Evolutionary conservation across 2,113 vertebrate species (phyloP).

Genomic region (Passer domesticus): DNA sequence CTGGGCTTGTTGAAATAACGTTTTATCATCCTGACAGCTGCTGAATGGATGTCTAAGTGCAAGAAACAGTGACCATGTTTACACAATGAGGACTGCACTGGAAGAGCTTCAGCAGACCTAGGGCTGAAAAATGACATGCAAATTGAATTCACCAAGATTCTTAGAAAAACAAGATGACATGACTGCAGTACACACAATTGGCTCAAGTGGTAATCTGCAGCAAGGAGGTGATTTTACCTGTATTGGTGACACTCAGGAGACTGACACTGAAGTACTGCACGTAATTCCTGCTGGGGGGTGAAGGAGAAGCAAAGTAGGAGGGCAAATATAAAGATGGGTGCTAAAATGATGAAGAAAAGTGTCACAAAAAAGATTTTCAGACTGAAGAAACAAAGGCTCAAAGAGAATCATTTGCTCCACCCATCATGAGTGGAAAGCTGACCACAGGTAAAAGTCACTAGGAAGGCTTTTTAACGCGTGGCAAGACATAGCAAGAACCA

Average conservation of each 20-base stretch:
- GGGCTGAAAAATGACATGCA: background rate
- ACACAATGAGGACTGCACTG: background rate
- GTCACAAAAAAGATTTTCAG: background rate
- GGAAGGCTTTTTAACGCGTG: background rate
- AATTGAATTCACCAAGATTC: background rate
- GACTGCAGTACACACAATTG: background rate
- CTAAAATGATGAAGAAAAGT: background rate
- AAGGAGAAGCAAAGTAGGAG: background rate
- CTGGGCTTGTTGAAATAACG: background rate
- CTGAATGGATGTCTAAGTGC: background rate
- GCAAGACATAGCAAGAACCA: background rate
- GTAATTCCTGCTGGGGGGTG: background rate
- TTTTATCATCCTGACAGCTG: background rate
- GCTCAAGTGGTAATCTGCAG: background rate
- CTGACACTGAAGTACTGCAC: background rate
- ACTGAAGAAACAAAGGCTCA: background rate
- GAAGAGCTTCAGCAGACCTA: background rate
- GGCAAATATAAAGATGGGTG: background rate
- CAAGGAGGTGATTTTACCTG: background rate
- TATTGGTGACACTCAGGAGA: background rate
- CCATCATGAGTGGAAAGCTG: background rate
- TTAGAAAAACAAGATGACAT: background rate
- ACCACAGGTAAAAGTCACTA: background rate
- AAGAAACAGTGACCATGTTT: background rate
- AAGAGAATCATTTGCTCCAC: background rate